Evolutionary conservation across 2,113 vertebrate genomes (phyloP).

Genomic region (Stercorarius parasiticus): DNA sequence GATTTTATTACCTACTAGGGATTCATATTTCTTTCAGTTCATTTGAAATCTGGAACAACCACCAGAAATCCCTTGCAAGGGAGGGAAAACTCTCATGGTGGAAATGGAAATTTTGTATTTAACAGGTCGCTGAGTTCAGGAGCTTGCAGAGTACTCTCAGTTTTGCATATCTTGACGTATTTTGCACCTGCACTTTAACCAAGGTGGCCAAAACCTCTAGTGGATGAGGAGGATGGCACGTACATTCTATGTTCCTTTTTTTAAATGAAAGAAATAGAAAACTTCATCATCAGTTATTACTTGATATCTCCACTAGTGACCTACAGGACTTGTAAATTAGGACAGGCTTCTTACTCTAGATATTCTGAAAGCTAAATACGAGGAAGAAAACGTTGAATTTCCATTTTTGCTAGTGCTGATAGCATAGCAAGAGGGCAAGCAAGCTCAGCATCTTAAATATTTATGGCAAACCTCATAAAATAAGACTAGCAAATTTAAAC

Average conservation of each 20-base stretch:
- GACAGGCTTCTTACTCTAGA: not conserved
- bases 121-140: not conserved
- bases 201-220: not conserved
- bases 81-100: not conserved
- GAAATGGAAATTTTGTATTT: not conserved
- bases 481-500: not conserved
- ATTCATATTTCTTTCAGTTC: not conserved
- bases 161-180: not conserved
- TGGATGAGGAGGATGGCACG: not conserved
- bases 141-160: not conserved
- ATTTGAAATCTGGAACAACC: not conserved
- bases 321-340: not conserved
- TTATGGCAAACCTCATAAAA: not conserved
- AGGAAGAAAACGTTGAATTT: not conserved
- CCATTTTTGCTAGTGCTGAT: not conserved
- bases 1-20: not conserved
- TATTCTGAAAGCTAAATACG: not conserved
- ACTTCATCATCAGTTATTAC: not conserved
- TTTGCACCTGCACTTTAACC: not conserved
- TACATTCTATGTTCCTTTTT: fast-evolving
- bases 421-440: not conserved
- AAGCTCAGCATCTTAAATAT: not conserved
- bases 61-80: not conserved
- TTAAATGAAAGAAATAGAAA: not conserved
- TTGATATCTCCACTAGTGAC: not conserved